Conservation (phyloP, 2,113 vertebrate genomes). For the Struthio camelus region DNA sequence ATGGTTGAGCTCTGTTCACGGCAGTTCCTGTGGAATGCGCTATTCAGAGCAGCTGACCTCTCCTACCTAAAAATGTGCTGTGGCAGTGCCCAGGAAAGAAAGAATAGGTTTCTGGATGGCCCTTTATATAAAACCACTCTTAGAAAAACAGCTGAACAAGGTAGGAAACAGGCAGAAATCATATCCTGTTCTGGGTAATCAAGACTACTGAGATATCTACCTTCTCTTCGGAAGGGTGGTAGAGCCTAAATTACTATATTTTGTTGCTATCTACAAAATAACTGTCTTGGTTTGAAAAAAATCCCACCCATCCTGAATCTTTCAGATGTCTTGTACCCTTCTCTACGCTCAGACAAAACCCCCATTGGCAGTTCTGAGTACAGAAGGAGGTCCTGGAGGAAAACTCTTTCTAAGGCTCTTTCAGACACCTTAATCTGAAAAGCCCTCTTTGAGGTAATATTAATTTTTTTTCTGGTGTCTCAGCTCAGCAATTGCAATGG, state of each 20-base stretch:
- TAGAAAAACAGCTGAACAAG: neutral
- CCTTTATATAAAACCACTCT: neutral
- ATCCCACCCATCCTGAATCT: neutral
- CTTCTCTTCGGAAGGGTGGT: neutral
- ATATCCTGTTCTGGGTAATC: neutral
- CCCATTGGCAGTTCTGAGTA: neutral
- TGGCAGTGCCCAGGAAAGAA: slow-evolving; percentile 1
- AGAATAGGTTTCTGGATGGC: neutral
- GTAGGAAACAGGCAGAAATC: neutral
- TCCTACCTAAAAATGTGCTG: slow-evolving; percentile 38
- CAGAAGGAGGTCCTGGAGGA: neutral
- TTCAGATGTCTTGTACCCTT: neutral
- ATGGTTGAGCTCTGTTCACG: neutral
- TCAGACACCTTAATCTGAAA: neutral
- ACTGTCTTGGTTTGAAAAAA: neutral
- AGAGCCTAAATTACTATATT: neutral
- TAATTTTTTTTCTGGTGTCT: neutral
- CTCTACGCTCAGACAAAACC: neutral
- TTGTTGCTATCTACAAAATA: neutral
- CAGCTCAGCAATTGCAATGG: neutral
- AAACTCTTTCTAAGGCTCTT: neutral
- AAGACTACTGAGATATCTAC: neutral
- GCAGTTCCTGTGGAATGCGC: slow-evolving; percentile 23
- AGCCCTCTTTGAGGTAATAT: neutral
- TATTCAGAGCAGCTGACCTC: neutral